A percentile compares a stretch with the other conserved stretches of the same genome.
phyloP scores from a whole-genome alignment of 2,113 vertebrate species.

The Drymodes brunneopygia region DNA sequence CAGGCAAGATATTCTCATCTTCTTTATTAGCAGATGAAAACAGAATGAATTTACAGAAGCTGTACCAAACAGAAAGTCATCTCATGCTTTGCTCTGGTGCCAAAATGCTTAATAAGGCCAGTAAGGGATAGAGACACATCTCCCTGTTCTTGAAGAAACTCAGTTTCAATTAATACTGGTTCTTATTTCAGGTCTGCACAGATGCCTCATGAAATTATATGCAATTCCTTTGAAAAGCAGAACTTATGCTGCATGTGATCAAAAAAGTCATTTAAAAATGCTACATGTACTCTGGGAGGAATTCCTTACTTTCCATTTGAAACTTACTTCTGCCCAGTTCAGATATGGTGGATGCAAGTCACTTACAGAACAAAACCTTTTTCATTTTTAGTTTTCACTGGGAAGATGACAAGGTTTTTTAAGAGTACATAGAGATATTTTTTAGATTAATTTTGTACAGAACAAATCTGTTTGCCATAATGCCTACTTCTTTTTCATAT shows the following conservation, averaged over 20 bases:
- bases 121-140: not conserved
- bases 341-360: not conserved
- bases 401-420: not conserved
- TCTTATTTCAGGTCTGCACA: not conserved
- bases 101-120: not conserved
- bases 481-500: not conserved
- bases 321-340: not conserved
- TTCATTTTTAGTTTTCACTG: not conserved
- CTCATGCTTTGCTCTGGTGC: not conserved
- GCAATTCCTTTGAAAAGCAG: not conserved
- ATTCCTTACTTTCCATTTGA: not conserved
- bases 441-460: not conserved
- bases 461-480: not conserved
- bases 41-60: not conserved
- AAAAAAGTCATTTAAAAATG: not conserved
- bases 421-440: not conserved
- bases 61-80: not conserved
- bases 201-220: not conserved
- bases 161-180: not conserved
- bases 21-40: not conserved
- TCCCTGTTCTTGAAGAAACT: not conserved
- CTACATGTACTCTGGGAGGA: not conserved
- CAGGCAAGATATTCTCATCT: not conserved
- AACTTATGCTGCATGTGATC: not conserved
- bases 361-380: not conserved